Evolutionary conservation across 2,888 invertebrate species (phyloP).

Genomic region (Odontocolon sp.): DNA sequence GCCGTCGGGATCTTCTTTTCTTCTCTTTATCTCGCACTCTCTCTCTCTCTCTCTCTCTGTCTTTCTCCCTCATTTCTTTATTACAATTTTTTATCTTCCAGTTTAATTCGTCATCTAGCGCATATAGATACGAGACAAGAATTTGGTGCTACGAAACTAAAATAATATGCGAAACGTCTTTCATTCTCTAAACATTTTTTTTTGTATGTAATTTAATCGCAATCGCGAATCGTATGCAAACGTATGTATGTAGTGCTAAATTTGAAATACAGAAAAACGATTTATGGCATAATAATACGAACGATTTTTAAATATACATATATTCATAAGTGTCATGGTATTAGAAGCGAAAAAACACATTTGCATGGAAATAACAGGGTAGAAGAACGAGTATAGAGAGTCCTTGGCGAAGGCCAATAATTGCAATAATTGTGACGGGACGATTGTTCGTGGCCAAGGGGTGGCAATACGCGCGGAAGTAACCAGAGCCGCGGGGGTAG

Average conservation of each 20-base stretch:
- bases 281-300: too few species aligned
- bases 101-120: not conserved
- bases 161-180: not conserved
- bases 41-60: not conserved
- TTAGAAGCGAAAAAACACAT: conserved; percentile 59
- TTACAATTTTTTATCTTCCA: not conserved
- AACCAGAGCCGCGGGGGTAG: conserved; percentile 34
- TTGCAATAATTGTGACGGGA: conserved; percentile 78
- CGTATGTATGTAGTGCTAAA: too few species aligned
- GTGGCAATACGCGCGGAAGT: conserved; percentile 42
- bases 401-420: conserved; percentile 69
- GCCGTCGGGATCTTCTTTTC: not conserved
- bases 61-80: conserved; percentile 14
- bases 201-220: too few species aligned
- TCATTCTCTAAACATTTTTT: not conserved
- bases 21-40: conserved; percentile 2
- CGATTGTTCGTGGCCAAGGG: conserved; percentile 70
- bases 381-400: conserved; percentile 53
- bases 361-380: conserved; percentile 74
- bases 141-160: too few species aligned
- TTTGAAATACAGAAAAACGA: too few species aligned
- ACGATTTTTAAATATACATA: too few species aligned
- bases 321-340: not conserved
- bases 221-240: too few species aligned
- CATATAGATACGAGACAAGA: too few species aligned